phyloP scores from a whole-genome alignment of 2,113 vertebrate genomes.

The Hemicordylus capensis region DNA sequence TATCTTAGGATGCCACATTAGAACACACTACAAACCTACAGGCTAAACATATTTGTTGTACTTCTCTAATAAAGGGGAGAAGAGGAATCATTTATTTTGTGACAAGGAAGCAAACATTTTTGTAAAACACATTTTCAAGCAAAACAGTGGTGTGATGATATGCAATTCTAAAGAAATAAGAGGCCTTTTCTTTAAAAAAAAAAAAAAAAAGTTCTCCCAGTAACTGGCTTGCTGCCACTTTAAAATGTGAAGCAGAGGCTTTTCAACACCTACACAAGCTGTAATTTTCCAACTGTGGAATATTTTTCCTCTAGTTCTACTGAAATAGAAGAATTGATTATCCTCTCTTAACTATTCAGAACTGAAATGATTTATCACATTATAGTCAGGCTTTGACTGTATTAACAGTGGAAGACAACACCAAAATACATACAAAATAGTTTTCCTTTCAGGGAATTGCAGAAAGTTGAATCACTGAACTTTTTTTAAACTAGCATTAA shows the following conservation, averaged over 20 bases:
- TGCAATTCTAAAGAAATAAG: slow-evolving; percentile 4
- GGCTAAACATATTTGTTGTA: not conserved
- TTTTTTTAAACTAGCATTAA: slow-evolving; percentile 43
- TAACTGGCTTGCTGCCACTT: slow-evolving; percentile 59
- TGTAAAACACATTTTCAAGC: slow-evolving; percentile 8
- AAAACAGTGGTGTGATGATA: slow-evolving; percentile 33
- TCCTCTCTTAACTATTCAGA: slow-evolving; percentile 40
- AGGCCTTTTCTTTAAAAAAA: slow-evolving; percentile 52
- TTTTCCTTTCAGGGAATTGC: slow-evolving; percentile 13
- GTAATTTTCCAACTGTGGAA: slow-evolving; percentile 67
- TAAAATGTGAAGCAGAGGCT: slow-evolving; percentile 62
- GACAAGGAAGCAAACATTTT: not conserved
- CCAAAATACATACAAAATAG: slow-evolving; percentile 29
- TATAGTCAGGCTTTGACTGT: slow-evolving; percentile 19
- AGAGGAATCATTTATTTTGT: not conserved
- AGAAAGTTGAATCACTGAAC: not conserved
- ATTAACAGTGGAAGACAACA: slow-evolving; percentile 31
- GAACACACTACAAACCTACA: not conserved
- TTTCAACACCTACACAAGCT: slow-evolving; percentile 70
- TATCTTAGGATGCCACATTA: not conserved
- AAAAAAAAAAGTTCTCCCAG: slow-evolving; percentile 26
- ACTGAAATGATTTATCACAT: slow-evolving; percentile 30
- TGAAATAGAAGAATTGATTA: slow-evolving; percentile 33
- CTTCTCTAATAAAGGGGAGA: slow-evolving; percentile 8
- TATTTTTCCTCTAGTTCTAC: slow-evolving; percentile 57